phyloP scores from a whole-genome alignment of 2,113 vertebrate genomes.

The Eptesicus fuscus region DNA sequence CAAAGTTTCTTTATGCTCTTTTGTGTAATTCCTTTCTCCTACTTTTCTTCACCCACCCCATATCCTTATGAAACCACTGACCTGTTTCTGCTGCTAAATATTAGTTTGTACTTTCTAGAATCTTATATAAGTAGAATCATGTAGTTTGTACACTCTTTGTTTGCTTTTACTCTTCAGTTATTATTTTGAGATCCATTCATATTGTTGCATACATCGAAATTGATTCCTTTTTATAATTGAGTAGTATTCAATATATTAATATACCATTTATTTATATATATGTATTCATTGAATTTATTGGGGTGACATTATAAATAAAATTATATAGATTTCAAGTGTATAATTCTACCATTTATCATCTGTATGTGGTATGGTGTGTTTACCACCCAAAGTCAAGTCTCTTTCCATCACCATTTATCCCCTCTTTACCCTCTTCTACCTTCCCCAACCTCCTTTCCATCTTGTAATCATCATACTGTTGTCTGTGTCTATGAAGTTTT shows the following conservation, averaged over 20 bases:
- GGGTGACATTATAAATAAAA: too few species aligned
- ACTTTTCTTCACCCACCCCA: neutral
- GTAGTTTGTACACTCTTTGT: neutral
- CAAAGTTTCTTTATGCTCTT: too few species aligned
- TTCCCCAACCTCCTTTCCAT: too few species aligned
- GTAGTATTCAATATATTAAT: neutral
- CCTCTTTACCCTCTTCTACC: too few species aligned
- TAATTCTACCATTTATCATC: too few species aligned
- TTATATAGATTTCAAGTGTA: too few species aligned
- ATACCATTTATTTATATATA: neutral
- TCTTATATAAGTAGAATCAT: neutral
- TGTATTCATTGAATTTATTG: too few species aligned
- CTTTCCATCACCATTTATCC: too few species aligned
- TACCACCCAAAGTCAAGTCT: too few species aligned
- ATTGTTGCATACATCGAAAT: neutral
- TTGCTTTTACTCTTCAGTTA: neutral
- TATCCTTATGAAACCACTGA: neutral
- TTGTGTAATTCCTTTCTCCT: neutral
- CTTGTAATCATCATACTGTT: too few species aligned
- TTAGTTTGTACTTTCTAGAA: neutral
- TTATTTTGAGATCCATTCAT: neutral
- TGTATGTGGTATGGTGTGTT: too few species aligned
- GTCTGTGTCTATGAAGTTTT: too few species aligned
- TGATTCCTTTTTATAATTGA: neutral
- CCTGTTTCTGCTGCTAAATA: neutral